Percentiles rank a stretch among this genome's conserved stretches.
Conservation (phyloP, 2,113 vertebrate genomes). For the Equus quagga region DNA sequence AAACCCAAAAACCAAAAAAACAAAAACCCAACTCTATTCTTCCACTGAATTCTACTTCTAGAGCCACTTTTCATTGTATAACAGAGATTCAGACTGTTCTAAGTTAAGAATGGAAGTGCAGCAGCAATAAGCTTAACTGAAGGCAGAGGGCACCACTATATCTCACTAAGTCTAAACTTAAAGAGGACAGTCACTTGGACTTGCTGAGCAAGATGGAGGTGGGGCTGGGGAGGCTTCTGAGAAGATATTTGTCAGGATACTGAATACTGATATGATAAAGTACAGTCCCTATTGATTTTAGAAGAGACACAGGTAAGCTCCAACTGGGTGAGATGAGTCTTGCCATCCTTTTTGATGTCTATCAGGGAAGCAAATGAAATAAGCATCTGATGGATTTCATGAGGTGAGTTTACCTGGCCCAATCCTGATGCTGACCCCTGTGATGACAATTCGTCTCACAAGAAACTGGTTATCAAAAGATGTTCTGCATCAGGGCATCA, state of each 20-base stretch:
- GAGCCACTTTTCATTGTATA: not conserved
- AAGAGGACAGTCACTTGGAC: not conserved
- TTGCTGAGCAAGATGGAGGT: not conserved
- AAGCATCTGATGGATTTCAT: not conserved
- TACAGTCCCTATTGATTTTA: not conserved
- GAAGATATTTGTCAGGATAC: not conserved
- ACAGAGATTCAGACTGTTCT: not conserved
- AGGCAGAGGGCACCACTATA: not conserved
- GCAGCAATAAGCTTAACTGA: not conserved
- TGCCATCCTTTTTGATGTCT: not conserved
- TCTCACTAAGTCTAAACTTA: not conserved
- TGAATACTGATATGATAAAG: not conserved
- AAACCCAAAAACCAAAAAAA: not conserved
- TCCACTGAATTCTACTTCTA: not conserved
- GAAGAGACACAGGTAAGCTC: slow-evolving; percentile 38
- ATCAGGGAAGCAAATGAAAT: slow-evolving; percentile 43
- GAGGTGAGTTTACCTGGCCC: not conserved
- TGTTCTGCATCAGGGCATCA: not conserved
- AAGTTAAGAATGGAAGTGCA: not conserved
- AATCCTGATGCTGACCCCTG: not conserved
- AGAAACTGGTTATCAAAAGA: not conserved
- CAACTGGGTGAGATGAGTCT: not conserved
- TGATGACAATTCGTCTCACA: not conserved
- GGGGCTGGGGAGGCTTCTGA: not conserved
- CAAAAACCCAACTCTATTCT: not conserved